phyloP scores from a whole-genome alignment of 2,888 invertebrate species.

The Lysandra coridon region DNA sequence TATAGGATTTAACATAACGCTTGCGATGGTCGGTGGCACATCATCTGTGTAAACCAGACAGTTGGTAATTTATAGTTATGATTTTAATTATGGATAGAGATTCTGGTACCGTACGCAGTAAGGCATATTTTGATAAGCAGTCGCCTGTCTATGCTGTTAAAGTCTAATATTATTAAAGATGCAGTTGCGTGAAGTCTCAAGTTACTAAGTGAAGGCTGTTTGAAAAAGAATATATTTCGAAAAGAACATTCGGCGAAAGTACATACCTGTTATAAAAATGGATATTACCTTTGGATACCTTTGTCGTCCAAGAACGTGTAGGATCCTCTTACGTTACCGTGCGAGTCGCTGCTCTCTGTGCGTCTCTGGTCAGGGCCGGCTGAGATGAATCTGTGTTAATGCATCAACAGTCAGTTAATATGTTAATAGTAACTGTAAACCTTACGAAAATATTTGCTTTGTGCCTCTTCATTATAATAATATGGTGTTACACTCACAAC shows the following conservation, averaged over 20 bases:
- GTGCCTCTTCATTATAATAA: no score
- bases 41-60: no score
- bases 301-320: constrained; percentile 90
- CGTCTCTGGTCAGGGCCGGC: constrained; percentile 88
- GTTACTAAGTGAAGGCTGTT: neutral
- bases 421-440: neutral
- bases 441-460: no score
- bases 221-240: neutral
- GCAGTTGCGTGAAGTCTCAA: neutral
- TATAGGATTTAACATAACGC: no score
- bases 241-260: neutral
- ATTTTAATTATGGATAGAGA: no score
- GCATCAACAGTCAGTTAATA: neutral
- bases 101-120: no score
- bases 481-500: no score
- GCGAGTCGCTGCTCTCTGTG: constrained; percentile 86
- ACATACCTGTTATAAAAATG: neutral
- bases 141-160: no score
- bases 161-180: no score
- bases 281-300: constrained; percentile 82
- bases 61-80: no score
- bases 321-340: constrained; percentile 86
- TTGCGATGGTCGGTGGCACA: no score
- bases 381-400: constrained; percentile 82
- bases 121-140: no score